A percentile compares a stretch with the other conserved stretches of the same genome.
Evolutionary conservation across 2,888 invertebrate species (phyloP).

Genomic region (Heliconius ethilla): DNA sequence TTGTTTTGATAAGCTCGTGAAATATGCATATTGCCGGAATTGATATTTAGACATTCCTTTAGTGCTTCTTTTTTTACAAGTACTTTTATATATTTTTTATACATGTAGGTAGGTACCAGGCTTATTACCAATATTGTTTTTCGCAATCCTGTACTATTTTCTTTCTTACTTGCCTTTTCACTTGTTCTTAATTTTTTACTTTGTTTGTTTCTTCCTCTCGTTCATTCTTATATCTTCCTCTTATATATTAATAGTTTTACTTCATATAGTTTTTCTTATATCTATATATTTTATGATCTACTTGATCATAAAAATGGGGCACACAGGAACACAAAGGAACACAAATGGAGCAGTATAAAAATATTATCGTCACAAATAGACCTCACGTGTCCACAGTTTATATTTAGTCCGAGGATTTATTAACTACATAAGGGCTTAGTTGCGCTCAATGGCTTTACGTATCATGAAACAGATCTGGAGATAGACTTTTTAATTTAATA

Average conservation of each 20-base stretch:
- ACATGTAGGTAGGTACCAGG: too few relatives aligned
- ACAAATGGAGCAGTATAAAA: conserved; percentile 16
- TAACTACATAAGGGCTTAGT: not conserved
- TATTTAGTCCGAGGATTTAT: not conserved
- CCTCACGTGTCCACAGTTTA: conserved; percentile 1
- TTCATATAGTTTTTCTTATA: not conserved
- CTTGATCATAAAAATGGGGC: too few relatives aligned
- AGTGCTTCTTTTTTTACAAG: too few relatives aligned
- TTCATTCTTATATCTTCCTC: not conserved
- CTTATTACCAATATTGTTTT: too few relatives aligned
- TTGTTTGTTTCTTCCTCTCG: not conserved
- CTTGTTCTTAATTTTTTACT: too few relatives aligned
- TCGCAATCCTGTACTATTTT: not conserved
- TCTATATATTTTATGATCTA: not conserved
- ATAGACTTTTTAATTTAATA: not conserved
- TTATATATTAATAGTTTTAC: not conserved
- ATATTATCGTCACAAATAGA: conserved; percentile 9
- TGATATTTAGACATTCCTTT: too few relatives aligned
- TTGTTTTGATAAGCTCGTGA: too few relatives aligned
- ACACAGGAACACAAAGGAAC: too few relatives aligned
- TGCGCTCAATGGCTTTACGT: conserved; percentile 5
- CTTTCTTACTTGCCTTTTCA: not conserved
- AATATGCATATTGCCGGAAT: too few relatives aligned
- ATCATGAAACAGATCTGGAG: not conserved
- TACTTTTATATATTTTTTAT: too few relatives aligned